Conservation (phyloP, 2,797 vertebrate genomes). For the Phylloscopus collybita region DNA sequence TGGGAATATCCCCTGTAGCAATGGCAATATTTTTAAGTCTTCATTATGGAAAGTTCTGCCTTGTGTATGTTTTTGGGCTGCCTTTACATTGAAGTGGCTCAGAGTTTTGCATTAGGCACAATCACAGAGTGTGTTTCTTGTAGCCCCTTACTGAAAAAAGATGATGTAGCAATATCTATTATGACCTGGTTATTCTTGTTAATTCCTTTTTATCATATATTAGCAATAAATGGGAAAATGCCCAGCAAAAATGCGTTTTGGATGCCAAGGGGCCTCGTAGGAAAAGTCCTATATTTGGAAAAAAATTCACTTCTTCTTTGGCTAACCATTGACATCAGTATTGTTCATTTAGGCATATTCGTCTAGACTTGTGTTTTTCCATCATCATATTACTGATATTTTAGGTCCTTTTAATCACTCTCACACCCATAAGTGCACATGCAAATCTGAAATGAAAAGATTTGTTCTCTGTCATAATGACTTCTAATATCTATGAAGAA, state of each 20-base stretch:
- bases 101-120: neutral
- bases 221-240: neutral
- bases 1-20: constrained; percentile 46
- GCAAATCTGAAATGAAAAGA: neutral
- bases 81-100: neutral
- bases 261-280: neutral
- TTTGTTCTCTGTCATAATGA: neutral
- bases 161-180: neutral
- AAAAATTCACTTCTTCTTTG: neutral
- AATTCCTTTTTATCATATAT: neutral
- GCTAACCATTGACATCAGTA: neutral
- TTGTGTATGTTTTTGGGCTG: neutral
- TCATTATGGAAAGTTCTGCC: neutral
- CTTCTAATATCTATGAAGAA: neutral
- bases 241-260: neutral
- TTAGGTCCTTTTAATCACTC: neutral
- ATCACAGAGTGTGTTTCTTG: neutral
- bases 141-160: neutral
- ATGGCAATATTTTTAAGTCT: constrained; percentile 11
- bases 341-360: neutral
- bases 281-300: neutral
- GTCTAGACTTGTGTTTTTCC: neutral
- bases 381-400: neutral
- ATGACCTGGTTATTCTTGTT: neutral
- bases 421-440: fast-evolving